These are phyloP conservation scores for Rhaphigaster nebulosa DNA, from an alignment of 2,888 invertebrate species.

Conservation along the genomic window DNA sequence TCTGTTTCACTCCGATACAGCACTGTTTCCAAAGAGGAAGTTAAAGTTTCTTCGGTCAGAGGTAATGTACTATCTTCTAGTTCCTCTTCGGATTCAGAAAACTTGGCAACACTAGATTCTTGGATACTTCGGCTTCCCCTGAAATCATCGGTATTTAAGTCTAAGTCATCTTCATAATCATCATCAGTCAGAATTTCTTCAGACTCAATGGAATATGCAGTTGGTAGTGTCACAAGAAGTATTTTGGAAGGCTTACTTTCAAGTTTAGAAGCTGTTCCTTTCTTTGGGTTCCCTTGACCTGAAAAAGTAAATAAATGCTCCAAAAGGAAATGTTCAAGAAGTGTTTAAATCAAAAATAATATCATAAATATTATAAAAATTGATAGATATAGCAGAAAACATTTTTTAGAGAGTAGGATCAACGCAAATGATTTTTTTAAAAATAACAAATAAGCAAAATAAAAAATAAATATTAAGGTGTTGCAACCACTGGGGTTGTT, in stretches of 20 bases:
- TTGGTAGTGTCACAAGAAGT: conserved; percentile 62
- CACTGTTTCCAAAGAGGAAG: conserved; percentile 53
- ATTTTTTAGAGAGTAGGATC: too few species aligned
- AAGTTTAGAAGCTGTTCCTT: not conserved
- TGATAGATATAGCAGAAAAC: too few species aligned
- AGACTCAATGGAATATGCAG: conserved; percentile 61
- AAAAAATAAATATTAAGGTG: too few species aligned
- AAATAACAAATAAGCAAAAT: too few species aligned
- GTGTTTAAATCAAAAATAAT: not conserved
- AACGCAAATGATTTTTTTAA: too few species aligned
- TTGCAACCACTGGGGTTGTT: too few species aligned
- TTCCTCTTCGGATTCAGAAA: conserved; percentile 50
- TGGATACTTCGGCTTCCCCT: conserved; percentile 24
- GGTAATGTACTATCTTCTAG: conserved; percentile 44
- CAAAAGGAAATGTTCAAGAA: not conserved
- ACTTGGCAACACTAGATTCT: conserved; percentile 30
- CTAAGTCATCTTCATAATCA: conserved; percentile 59
- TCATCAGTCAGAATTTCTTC: conserved; percentile 61
- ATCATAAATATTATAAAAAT: not conserved
- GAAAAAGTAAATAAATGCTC: not conserved
- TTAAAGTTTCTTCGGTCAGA: conserved; percentile 41
- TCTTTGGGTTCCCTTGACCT: not conserved
- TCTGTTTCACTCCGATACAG: conserved; percentile 52
- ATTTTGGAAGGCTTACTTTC: conserved; percentile 59
- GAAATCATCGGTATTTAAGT: conserved; percentile 56